Conservation (phyloP, 2,888 invertebrate species). For the Apantesis nais region DNA sequence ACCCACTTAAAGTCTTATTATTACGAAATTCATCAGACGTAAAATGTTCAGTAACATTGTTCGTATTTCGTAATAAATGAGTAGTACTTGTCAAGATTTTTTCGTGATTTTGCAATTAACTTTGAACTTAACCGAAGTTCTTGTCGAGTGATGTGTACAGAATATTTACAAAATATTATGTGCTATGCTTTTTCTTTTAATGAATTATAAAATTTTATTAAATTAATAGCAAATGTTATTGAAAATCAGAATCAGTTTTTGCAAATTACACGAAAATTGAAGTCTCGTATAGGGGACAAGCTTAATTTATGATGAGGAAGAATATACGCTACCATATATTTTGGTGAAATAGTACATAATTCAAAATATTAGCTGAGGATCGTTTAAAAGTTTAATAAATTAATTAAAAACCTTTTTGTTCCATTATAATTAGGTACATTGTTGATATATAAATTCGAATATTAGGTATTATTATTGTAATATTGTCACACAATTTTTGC, state of each 20-base stretch:
- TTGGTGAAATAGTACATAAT: not conserved
- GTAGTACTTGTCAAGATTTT: not conserved
- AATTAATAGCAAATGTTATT: not conserved
- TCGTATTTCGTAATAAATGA: not conserved
- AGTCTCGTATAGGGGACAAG: too few species aligned
- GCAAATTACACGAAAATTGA: not conserved
- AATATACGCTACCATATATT: not conserved
- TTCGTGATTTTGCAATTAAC: not conserved
- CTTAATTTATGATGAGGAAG: too few species aligned
- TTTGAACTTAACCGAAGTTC: not conserved
- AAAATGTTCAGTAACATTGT: not conserved
- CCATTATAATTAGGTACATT: not conserved
- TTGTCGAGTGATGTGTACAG: not conserved
- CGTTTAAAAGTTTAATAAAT: not conserved
- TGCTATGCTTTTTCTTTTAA: too few species aligned
- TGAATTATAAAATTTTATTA: too few species aligned
- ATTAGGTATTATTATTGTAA: not conserved
- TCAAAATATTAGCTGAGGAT: not conserved
- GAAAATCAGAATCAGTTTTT: not conserved
- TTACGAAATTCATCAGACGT: not conserved
- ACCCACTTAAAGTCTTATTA: not conserved
- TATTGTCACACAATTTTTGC: constrained; percentile 1
- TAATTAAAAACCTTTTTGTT: not conserved
- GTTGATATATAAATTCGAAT: not conserved
- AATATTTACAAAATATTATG: too few species aligned